phyloP scores from a whole-genome alignment of 2,888 invertebrate genomes.

The Trypoxylon attenuatum region DNA sequence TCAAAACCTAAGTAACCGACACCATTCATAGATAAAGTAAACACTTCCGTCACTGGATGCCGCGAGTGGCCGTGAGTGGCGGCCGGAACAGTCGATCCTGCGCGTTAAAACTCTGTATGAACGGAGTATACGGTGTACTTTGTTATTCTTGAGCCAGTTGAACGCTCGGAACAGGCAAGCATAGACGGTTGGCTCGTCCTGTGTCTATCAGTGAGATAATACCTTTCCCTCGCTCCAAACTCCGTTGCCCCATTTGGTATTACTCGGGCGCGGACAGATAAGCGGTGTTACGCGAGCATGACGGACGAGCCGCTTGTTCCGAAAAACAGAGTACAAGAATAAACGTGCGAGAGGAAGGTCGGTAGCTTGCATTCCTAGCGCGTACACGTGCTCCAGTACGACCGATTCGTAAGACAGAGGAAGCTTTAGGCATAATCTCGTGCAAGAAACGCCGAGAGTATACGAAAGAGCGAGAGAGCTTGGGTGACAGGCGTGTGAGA shows the following conservation, averaged over 20 bases:
- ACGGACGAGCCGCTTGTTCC: neutral
- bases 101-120: slow-evolving; percentile 25
- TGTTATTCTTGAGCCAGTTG: slow-evolving; percentile 25
- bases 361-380: neutral
- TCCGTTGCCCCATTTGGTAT: neutral
- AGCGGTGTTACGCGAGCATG: neutral
- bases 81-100: slow-evolving; percentile 14
- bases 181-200: slow-evolving; percentile 12
- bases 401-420: neutral
- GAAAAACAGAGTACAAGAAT: neutral
- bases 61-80: neutral
- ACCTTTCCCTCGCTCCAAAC: slow-evolving; percentile 2
- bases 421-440: neutral
- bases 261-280: neutral
- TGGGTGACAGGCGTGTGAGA: neutral
- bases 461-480: neutral
- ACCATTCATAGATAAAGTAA: neutral
- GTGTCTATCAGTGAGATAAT: slow-evolving; percentile 24
- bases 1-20: neutral
- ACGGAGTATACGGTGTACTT: slow-evolving; percentile 32
- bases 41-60: slow-evolving; percentile 2
- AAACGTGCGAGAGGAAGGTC: neutral
- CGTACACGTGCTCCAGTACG: slow-evolving; percentile 32
- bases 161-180: slow-evolving; percentile 19
- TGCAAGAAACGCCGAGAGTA: neutral